Conservation (phyloP, 1,140 invertebrate species). For the Drosophila sp. region DNA sequence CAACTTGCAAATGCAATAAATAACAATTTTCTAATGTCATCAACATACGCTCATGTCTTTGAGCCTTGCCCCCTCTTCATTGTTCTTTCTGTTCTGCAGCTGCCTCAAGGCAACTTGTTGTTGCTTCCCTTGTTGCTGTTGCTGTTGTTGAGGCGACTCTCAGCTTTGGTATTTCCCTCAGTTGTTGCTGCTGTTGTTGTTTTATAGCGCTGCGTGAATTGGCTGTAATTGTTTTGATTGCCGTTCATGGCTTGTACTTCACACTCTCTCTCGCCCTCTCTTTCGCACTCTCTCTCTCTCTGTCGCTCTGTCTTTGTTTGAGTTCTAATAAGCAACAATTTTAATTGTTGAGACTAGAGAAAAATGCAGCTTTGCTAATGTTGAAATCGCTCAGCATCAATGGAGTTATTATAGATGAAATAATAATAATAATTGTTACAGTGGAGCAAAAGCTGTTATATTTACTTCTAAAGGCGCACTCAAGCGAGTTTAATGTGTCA, state of each 20-base stretch:
- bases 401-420: constrained; percentile 7
- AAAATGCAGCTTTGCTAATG: constrained; percentile 37
- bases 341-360: constrained; percentile 56
- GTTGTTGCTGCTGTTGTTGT: constrained; percentile 46
- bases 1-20: constrained; percentile 77
- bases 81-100: constrained; percentile 26
- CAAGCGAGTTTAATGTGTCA: neutral
- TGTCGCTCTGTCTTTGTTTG: constrained; percentile 2
- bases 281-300: neutral
- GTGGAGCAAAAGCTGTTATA: constrained; percentile 5
- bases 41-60: constrained; percentile 59
- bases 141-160: neutral
- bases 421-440: constrained; percentile 10
- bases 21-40: constrained; percentile 83
- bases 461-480: neutral
- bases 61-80: constrained; percentile 7
- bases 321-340: constrained; percentile 56
- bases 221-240: constrained; percentile 82
- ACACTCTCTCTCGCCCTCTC: constrained; percentile 29
- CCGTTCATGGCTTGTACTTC: constrained; percentile 70
- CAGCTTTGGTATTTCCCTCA: constrained; percentile 9
- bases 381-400: constrained; percentile 38
- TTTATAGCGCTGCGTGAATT: constrained; percentile 74
- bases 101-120: constrained; percentile 3
- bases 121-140: neutral